Evolutionary conservation across 2,797 vertebrate genomes (phyloP).

Genomic region (Anolis apletophallus): DNA sequence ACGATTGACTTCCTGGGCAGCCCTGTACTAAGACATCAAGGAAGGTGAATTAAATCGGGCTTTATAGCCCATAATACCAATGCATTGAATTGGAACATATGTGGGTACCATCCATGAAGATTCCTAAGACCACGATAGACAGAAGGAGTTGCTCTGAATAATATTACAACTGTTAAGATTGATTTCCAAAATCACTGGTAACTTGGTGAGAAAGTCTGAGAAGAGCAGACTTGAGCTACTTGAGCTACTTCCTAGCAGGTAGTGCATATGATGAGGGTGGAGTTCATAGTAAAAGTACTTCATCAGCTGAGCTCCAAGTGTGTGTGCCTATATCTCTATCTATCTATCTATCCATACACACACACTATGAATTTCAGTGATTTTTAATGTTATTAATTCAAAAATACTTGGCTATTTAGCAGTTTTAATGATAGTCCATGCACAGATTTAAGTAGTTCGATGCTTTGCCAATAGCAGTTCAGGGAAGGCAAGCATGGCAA

Average conservation of each 20-base stretch:
- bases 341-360: too few relatives aligned
- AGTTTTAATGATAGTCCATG: too few relatives aligned
- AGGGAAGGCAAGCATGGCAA: neutral
- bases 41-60: neutral
- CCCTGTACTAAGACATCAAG: too few relatives aligned
- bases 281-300: too few relatives aligned
- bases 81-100: too few relatives aligned
- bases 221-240: neutral
- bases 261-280: too few relatives aligned
- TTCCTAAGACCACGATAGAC: neutral
- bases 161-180: neutral
- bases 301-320: too few relatives aligned
- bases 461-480: neutral
- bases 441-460: neutral
- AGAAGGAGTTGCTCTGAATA: neutral
- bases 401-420: neutral
- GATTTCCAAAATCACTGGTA: neutral
- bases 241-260: too few relatives aligned
- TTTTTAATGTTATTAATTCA: neutral
- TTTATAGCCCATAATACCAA: neutral
- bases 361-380: neutral
- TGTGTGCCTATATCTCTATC: too few relatives aligned
- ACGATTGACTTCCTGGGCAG: too few relatives aligned
- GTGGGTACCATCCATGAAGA: neutral
- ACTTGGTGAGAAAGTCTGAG: neutral